Conservation (phyloP, 2,797 vertebrate genomes). For the Eospalax fontanierii region DNA sequence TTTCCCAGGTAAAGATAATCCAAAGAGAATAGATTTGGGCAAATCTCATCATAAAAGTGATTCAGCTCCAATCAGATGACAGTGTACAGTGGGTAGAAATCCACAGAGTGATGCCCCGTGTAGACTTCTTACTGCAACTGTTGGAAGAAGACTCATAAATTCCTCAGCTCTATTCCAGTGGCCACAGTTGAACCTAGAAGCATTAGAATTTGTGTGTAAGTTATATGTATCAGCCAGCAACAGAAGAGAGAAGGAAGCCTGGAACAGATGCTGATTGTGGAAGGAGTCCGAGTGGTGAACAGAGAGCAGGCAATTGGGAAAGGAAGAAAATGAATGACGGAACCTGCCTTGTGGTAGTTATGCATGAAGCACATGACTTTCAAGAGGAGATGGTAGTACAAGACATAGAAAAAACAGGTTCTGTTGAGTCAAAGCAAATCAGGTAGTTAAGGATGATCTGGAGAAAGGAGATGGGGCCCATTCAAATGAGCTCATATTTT, state of each 20-base stretch:
- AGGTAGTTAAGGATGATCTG: too few relatives aligned
- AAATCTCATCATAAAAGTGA: constrained; percentile 25
- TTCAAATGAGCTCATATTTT: not conserved
- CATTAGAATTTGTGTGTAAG: not conserved
- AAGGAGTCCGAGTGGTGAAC: not conserved
- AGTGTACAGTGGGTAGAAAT: too few relatives aligned
- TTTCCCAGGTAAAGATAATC: constrained; percentile 45
- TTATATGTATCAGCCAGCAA: not conserved
- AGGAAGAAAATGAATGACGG: not conserved
- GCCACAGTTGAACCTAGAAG: not conserved
- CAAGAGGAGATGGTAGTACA: not conserved
- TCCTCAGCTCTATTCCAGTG: not conserved
- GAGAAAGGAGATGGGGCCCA: not conserved
- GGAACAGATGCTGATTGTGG: not conserved
- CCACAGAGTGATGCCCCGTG: accelerated
- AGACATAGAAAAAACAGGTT: not conserved
- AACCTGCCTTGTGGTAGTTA: not conserved
- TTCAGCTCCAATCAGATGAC: not conserved
- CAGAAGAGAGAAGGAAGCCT: not conserved
- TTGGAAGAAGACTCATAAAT: not conserved
- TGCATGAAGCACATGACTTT: not conserved
- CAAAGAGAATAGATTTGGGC: not conserved
- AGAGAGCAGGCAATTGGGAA: not conserved
- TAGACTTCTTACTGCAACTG: not conserved
- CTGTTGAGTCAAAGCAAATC: not conserved